Evolutionary conservation across 2,113 vertebrate species (phyloP).

Genomic region (Cettia cetti): DNA sequence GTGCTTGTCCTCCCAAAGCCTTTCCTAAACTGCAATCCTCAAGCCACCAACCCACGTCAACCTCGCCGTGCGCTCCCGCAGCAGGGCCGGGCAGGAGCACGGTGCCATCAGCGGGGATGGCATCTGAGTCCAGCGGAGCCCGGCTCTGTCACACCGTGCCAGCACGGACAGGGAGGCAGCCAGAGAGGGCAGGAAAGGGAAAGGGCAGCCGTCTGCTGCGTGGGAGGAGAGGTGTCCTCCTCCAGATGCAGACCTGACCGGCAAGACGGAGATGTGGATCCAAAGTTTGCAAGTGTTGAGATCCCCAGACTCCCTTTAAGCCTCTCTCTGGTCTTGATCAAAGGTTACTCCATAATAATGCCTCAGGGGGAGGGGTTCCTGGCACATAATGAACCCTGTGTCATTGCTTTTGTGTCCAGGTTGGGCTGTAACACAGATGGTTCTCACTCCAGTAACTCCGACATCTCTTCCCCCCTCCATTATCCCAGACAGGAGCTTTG

Average conservation of each 20-base stretch:
- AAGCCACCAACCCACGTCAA: accelerated
- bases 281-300: slow-evolving; percentile 34
- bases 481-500: slow-evolving; percentile 30
- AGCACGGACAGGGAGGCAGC: background rate
- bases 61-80: background rate
- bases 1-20: background rate
- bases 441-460: slow-evolving; percentile 59
- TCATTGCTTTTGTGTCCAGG: slow-evolving; percentile 56
- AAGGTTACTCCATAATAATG: slow-evolving; percentile 56
- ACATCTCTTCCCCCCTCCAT: slow-evolving; percentile 26
- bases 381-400: slow-evolving; percentile 56
- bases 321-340: slow-evolving; percentile 62
- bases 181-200: background rate
- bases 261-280: background rate
- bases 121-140: background rate
- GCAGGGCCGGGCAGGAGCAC: background rate
- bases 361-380: slow-evolving; percentile 25
- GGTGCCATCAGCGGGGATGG: background rate
- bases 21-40: background rate
- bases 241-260: background rate
- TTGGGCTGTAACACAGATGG: slow-evolving; percentile 52
- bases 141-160: background rate
- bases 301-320: slow-evolving; percentile 35
- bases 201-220: background rate
- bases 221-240: background rate